phyloP scores from a whole-genome alignment of 2,797 vertebrate genomes.

The Sorex maritimensis region DNA sequence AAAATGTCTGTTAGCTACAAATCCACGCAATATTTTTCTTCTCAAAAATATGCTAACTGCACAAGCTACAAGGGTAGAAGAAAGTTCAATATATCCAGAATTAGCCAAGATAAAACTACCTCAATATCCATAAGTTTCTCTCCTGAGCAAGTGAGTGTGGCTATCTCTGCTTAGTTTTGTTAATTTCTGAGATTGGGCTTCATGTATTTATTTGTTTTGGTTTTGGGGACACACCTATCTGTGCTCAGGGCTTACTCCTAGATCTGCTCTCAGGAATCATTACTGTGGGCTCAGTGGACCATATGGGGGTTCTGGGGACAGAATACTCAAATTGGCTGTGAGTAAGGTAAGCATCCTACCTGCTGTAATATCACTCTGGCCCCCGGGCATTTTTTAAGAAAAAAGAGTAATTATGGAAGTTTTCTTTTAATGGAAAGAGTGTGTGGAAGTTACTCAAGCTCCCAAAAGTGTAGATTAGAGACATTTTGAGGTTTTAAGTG shows the following conservation, averaged over 20 bases:
- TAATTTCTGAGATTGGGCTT: conserved; percentile 86
- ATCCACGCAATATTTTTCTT: conserved; percentile 83
- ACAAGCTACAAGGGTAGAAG: conserved; percentile 67
- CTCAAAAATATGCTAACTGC: conserved; percentile 69
- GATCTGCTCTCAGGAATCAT: too few species aligned
- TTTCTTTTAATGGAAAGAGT: conserved; percentile 63
- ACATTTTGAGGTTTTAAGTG: conserved; percentile 86
- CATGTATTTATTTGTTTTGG: too few species aligned
- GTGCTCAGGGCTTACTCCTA: too few species aligned
- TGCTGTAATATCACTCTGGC: too few species aligned
- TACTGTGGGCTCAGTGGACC: too few species aligned
- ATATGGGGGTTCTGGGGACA: too few species aligned
- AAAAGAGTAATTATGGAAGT: conserved; percentile 82
- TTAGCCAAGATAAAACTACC: conserved; percentile 70
- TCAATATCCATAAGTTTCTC: conserved; percentile 71
- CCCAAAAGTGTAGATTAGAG: conserved; percentile 86
- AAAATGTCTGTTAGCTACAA: conserved; percentile 68
- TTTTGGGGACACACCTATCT: too few species aligned
- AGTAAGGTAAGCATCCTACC: too few species aligned
- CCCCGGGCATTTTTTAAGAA: conserved; percentile 82
- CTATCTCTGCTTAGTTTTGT: conserved; percentile 70
- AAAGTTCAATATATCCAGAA: conserved; percentile 44
- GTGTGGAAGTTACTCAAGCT: conserved; percentile 85
- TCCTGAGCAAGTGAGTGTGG: conserved; percentile 78
- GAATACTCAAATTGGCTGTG: too few species aligned